Evolutionary conservation across 2,113 vertebrate genomes (phyloP).

Genomic region (Melanerpes aurifrons): DNA sequence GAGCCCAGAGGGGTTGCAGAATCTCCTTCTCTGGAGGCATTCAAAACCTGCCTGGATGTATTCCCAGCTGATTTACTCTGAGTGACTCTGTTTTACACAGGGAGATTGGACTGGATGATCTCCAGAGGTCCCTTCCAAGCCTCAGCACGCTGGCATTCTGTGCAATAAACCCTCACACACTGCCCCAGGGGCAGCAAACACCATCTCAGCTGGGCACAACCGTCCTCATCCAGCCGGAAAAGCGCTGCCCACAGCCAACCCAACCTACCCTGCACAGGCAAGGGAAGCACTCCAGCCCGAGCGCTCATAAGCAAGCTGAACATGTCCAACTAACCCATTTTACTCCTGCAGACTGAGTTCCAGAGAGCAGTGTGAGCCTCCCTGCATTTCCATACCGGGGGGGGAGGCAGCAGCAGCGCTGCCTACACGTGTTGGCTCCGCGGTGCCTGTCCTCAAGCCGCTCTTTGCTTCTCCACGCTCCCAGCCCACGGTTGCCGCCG

Average conservation of each 20-base stretch:
- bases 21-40: too few species aligned
- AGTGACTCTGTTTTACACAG: too few species aligned
- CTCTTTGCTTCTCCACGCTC: neutral
- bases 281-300: fast-evolving
- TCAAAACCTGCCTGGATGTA: too few species aligned
- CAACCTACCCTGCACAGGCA: neutral
- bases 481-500: fast-evolving
- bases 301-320: fast-evolving
- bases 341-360: neutral
- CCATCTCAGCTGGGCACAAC: fast-evolving
- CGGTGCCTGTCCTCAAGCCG: fast-evolving
- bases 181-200: fast-evolving
- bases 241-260: fast-evolving
- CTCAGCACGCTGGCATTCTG: too few species aligned
- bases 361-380: fast-evolving
- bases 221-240: neutral
- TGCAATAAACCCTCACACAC: fast-evolving
- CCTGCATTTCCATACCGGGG: fast-evolving
- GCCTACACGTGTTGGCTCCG: fast-evolving
- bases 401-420: neutral
- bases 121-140: too few species aligned
- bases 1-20: too few species aligned
- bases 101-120: too few species aligned
- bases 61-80: too few species aligned
- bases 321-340: fast-evolving